Conservation (phyloP, 2,797 vertebrate species). For the Rhynchonycteris naso region DNA sequence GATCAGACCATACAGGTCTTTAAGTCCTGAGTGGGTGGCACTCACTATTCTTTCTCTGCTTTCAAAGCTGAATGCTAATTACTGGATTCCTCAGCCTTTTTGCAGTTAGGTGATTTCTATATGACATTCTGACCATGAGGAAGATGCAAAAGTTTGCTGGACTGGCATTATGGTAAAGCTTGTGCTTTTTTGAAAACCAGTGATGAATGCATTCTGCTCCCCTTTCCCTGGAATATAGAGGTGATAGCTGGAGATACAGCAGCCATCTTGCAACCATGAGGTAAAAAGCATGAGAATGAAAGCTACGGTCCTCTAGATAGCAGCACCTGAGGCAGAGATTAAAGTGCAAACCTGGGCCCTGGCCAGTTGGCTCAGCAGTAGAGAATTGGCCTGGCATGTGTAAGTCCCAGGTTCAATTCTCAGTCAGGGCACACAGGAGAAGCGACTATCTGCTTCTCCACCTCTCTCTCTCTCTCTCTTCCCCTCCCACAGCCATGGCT, state of each 20-base stretch:
- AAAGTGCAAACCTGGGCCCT: background rate
- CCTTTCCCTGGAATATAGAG: background rate
- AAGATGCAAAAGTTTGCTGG: background rate
- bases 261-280: background rate
- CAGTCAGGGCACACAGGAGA: too few species aligned
- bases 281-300: background rate
- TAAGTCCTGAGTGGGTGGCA: background rate
- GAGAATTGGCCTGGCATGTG: too few species aligned
- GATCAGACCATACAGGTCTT: background rate
- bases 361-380: too few species aligned
- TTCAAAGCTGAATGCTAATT: background rate
- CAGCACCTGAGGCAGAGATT: background rate
- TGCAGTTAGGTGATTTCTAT: background rate
- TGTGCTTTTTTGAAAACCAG: slow-evolving; percentile 9
- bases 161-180: background rate
- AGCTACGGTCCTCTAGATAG: background rate
- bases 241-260: background rate
- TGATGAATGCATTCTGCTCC: background rate
- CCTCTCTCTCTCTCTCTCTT: too few species aligned
- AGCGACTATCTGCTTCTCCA: too few species aligned
- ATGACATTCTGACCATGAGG: background rate
- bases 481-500: too few species aligned
- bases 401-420: too few species aligned
- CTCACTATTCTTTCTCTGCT: background rate
- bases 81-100: background rate